These are phyloP conservation scores for Ceratitis capitata DNA, from an alignment of 1,140 invertebrate species.

Conservation along the genomic window DNA sequence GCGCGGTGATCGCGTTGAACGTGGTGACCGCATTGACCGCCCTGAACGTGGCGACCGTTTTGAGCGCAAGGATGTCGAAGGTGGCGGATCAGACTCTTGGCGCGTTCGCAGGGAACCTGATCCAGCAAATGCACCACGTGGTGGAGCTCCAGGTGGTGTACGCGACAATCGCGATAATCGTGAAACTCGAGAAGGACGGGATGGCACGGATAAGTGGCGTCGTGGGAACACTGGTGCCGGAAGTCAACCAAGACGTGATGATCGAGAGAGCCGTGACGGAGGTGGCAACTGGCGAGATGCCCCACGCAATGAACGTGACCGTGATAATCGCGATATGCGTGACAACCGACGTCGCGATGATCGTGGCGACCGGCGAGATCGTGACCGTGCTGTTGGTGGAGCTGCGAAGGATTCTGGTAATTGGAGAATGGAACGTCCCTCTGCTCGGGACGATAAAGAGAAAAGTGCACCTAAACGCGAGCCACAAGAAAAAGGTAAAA, in stretches of 20 bases:
- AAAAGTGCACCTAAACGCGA: slow-evolving; percentile 53
- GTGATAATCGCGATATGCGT: slow-evolving; percentile 55
- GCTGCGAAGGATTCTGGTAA: slow-evolving; percentile 54
- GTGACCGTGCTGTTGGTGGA: slow-evolving; percentile 43
- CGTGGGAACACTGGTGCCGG: slow-evolving; percentile 49
- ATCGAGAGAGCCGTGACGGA: slow-evolving; percentile 64
- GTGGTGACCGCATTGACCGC: slow-evolving; percentile 20
- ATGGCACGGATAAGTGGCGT: slow-evolving; percentile 57
- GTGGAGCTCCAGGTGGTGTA: slow-evolving; percentile 41
- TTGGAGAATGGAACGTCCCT: slow-evolving; percentile 56
- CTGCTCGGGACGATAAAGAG: slow-evolving; percentile 57
- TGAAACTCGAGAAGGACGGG: slow-evolving; percentile 54
- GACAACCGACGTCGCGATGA: slow-evolving; percentile 56
- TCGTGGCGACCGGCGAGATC: slow-evolving; percentile 52
- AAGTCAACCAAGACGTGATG: slow-evolving; percentile 55
- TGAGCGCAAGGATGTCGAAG: slow-evolving; percentile 36
- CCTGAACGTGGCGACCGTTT: slow-evolving; percentile 44
- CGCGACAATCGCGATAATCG: slow-evolving; percentile 53
- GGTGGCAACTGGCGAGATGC: slow-evolving; percentile 62
- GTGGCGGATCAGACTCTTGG: slow-evolving; percentile 52
- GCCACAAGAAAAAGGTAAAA: slow-evolving; percentile 58
- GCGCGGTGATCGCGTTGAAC: slow-evolving; percentile 45
- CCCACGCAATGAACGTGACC: slow-evolving; percentile 51
- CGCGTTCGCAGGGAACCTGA: slow-evolving; percentile 58
- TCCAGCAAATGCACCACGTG: not conserved